Percentiles rank a stretch among this genome's conserved stretches.
phyloP scores from a whole-genome alignment of 1,140 invertebrate genomes.

The Aphis craccivora region DNA sequence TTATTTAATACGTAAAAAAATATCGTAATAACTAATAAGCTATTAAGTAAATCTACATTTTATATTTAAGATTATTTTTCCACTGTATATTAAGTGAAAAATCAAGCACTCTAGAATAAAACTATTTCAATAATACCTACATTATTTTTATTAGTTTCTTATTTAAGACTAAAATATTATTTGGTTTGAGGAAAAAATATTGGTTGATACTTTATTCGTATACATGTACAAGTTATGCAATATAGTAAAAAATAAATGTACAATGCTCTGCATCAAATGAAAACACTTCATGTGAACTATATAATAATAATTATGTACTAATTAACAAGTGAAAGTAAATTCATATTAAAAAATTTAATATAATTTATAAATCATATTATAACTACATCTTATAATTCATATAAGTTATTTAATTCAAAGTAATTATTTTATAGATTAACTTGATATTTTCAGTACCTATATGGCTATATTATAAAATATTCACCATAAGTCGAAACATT shows the following conservation, averaged over 20 bases:
- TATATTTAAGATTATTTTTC: not conserved
- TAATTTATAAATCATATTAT: too few species aligned
- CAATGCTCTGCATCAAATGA: not conserved
- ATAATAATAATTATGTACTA: not conserved
- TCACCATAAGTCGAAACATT: not conserved
- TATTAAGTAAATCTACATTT: too few species aligned
- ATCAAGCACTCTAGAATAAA: not conserved
- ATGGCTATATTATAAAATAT: too few species aligned
- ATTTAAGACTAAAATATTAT: not conserved
- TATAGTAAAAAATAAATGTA: not conserved
- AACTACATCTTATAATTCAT: too few species aligned
- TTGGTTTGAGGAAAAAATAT: not conserved
- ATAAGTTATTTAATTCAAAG: not conserved
- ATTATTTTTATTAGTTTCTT: not conserved
- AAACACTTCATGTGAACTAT: not conserved
- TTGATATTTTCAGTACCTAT: not conserved
- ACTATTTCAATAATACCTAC: not conserved
- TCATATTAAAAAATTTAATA: too few species aligned
- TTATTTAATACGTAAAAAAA: not conserved
- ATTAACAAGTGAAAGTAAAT: not conserved
- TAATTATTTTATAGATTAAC: not conserved
- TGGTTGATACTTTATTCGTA: not conserved
- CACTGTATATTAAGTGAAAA: not conserved
- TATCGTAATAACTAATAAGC: not conserved
- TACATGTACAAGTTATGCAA: not conserved